These are phyloP conservation scores for Candoia aspera DNA, from an alignment of 2,113 vertebrate species.

Conservation along the genomic window DNA sequence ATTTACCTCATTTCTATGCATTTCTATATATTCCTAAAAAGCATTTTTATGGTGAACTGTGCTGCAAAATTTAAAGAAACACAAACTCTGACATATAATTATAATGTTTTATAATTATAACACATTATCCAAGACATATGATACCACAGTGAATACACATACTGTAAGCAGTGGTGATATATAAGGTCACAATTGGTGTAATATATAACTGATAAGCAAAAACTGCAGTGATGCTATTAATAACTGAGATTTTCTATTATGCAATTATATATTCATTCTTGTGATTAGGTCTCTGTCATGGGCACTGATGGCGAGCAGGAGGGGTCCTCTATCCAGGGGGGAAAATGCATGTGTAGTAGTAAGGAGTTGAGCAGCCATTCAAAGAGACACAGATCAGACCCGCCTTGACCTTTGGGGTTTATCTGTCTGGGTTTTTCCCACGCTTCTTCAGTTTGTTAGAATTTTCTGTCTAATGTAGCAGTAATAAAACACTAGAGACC, in stretches of 20 bases:
- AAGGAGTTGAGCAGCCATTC: no score
- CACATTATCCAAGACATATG: background rate
- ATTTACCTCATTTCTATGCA: background rate
- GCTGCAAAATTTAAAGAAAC: background rate
- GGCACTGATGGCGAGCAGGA: no score
- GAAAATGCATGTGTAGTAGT: no score
- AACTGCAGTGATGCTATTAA: background rate
- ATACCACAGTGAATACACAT: background rate
- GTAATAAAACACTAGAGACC: no score
- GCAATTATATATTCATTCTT: background rate
- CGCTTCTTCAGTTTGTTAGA: no score
- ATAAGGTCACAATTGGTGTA: background rate
- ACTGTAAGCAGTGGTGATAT: background rate
- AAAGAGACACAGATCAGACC: no score
- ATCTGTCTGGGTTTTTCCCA: no score
- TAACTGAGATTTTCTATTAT: background rate
- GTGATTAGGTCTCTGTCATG: background rate
- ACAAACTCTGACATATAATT: background rate
- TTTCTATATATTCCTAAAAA: background rate
- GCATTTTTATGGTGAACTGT: background rate
- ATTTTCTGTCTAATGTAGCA: no score
- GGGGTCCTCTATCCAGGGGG: no score
- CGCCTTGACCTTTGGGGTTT: no score
- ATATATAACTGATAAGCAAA: background rate
- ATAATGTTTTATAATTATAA: no score